phyloP scores from a whole-genome alignment of 2,797 vertebrate genomes.

The Alcedo atthis region DNA sequence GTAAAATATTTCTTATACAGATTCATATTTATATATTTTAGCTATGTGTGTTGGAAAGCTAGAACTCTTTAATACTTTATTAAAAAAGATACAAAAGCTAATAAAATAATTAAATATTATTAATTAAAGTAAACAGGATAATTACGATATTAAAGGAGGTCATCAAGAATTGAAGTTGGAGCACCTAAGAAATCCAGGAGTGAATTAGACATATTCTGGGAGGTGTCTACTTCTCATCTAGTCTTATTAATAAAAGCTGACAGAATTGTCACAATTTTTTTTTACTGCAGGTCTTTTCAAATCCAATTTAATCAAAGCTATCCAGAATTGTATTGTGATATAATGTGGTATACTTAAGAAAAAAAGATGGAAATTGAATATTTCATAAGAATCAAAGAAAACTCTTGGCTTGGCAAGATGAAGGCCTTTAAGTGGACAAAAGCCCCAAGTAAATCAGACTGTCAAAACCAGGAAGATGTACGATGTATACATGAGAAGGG shows the following conservation, averaged over 20 bases:
- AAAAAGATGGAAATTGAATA: background rate
- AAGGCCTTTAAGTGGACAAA: background rate
- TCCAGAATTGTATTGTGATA: background rate
- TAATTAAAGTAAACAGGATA: background rate
- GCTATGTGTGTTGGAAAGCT: background rate
- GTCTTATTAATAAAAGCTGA: background rate
- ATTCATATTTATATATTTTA: background rate
- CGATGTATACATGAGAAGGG: background rate
- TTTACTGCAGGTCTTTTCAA: background rate
- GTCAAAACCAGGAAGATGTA: fast-evolving
- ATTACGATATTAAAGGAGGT: background rate
- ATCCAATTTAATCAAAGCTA: background rate
- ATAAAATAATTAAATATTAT: background rate
- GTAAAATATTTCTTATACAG: background rate
- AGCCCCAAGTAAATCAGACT: background rate
- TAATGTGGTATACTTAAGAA: background rate
- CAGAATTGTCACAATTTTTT: background rate
- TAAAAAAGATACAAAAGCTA: background rate
- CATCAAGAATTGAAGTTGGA: background rate
- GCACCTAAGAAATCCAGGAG: background rate
- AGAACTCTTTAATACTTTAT: background rate
- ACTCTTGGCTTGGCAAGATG: background rate
- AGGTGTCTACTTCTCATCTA: background rate
- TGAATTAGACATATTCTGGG: background rate
- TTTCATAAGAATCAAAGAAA: background rate